These are phyloP conservation scores for Folsomia candida DNA, from an alignment of 2,888 invertebrate species.

Conservation along the genomic window DNA sequence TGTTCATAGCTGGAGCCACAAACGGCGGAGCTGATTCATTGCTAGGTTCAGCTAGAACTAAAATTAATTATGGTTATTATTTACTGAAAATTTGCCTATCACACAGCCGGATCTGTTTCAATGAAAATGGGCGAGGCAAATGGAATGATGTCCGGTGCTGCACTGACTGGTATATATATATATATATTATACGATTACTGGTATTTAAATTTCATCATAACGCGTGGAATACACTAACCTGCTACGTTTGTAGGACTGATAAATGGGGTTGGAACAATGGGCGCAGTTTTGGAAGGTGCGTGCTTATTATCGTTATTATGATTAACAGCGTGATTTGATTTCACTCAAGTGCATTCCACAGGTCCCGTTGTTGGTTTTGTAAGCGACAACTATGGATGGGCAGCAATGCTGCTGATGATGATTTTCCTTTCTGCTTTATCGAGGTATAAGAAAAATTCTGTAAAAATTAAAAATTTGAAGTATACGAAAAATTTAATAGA, in stretches of 20 bases:
- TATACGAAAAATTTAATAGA: too few species aligned
- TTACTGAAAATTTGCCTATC: not conserved
- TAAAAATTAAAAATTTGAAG: too few species aligned
- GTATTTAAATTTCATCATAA: not conserved
- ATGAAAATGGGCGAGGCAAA: conserved; percentile 56
- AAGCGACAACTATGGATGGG: conserved; percentile 55
- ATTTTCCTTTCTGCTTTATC: conserved; percentile 54
- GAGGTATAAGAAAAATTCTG: too few species aligned
- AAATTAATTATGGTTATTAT: too few species aligned
- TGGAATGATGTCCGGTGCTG: conserved; percentile 55
- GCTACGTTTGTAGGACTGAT: too few species aligned
- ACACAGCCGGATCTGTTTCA: conserved; percentile 56
- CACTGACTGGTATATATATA: conserved; percentile 55
- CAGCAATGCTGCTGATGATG: conserved; percentile 56
- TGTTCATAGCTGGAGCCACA: conserved; percentile 55
- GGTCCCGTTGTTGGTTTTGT: conserved; percentile 57
- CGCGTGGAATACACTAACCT: too few species aligned
- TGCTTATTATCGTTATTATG: not conserved
- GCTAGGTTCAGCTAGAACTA: too few species aligned
- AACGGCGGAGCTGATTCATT: conserved; percentile 56
- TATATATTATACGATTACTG: too few species aligned
- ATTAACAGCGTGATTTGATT: not conserved
- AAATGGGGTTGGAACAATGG: conserved; percentile 58
- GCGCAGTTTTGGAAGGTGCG: conserved; percentile 55
- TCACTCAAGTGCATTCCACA: conserved; percentile 8